Evolutionary conservation across 2,888 invertebrate species (phyloP), one percentile per base, ranked within the genome.

Genomic region (Caenorhabditis sp.): DNA sequence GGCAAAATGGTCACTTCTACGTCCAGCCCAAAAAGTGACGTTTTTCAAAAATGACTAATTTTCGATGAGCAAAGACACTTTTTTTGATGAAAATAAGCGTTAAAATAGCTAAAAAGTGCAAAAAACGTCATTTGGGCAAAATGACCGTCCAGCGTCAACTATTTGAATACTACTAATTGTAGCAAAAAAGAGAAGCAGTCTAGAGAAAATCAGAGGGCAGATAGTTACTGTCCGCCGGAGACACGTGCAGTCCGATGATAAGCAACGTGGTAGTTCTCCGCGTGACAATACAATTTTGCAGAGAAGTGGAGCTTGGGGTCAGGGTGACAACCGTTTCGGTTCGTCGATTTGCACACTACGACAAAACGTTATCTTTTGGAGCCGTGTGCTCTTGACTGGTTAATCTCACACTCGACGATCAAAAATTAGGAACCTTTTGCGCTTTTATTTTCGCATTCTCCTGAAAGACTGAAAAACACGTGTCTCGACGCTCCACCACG

Each of bases 221-320:
- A 32, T 13, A 13, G 48, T 43, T 52, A 46, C 70, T 35, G 59
- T 59, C n/a, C 59, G 68, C 68, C 39, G 39, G 39, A 27, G 41
- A 59, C 70, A 59, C 70, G 59, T 59, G 70, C 59, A n/a, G 15
- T 4, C n/a, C 22, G 37, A 22, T 70, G 70, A 70, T 70, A 70
- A 70, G 59, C 52, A 53, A 11, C 59, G 59, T 70, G 70, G 43
- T 50, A 24, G 70, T 70, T 70, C 70, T 70, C 53, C 59, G 59
- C 45, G 52, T 52, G 45, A 53, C 24, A 8, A 52, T n/a, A 39
- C 53, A 24, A 35, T 35, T 9, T 13, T 35, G 35, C 13, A 22
- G n/a, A 15, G 53, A 53, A 53, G 35, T 20, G 30, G 22, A 22
- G 9, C n/a, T n/a, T n/a, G n/a, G n/a, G n/a, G n/a, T n/a, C n/a